Evolutionary conservation across 2,113 vertebrate genomes (phyloP).

Genomic region (Nothoprocta perdicaria): DNA sequence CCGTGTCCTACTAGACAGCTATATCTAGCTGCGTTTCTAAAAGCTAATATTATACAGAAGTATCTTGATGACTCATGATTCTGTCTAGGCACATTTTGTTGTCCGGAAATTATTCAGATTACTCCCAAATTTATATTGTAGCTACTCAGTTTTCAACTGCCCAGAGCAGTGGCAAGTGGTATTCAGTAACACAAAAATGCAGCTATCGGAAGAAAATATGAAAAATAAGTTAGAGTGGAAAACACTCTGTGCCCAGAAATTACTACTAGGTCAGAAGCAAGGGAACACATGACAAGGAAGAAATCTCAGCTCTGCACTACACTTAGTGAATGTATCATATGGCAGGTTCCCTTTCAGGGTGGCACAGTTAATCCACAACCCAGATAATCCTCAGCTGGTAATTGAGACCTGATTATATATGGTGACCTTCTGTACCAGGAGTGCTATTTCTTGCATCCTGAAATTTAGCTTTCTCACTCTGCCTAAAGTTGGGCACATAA

Average conservation of each 20-base stretch:
- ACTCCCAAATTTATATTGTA: background rate
- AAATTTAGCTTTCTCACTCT: background rate
- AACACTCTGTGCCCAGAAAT: background rate
- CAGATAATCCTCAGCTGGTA: background rate
- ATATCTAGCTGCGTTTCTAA: background rate
- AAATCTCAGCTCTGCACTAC: background rate
- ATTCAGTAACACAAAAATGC: background rate
- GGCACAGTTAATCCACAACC: constrained; percentile 21
- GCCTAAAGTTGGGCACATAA: background rate
- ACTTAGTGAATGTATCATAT: background rate
- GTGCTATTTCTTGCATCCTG: background rate
- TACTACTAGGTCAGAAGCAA: background rate
- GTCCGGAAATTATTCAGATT: background rate
- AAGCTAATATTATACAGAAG: background rate
- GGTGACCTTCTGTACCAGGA: constrained; percentile 12
- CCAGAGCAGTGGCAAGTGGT: background rate
- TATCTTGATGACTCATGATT: background rate
- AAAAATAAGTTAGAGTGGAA: background rate
- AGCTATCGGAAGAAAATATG: background rate
- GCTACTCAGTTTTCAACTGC: background rate
- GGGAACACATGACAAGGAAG: background rate
- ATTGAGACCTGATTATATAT: constrained; percentile 35
- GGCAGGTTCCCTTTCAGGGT: background rate
- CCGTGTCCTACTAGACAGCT: constrained; percentile 4
- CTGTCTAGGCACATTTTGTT: background rate